Percentiles rank a stretch among this genome's conserved stretches.
Conservation (phyloP, 2,113 vertebrate species). For the Okapia johnstoni region DNA sequence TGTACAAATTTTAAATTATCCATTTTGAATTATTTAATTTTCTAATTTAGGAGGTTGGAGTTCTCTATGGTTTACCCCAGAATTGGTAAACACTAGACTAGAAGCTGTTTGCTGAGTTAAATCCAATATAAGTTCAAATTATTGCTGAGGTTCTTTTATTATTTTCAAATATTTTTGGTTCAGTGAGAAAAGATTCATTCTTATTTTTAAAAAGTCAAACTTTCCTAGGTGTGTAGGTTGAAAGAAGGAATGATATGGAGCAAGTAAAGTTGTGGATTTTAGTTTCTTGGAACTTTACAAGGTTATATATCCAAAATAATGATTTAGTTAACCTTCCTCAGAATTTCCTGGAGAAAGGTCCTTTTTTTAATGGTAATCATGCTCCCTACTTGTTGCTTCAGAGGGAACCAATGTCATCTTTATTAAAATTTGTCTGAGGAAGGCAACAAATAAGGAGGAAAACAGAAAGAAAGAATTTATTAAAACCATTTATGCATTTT, state of each 20-base stretch:
- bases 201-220: not conserved
- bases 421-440: not conserved
- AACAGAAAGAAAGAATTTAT: not conserved
- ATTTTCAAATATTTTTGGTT: not conserved
- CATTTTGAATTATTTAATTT: slow-evolving; percentile 26
- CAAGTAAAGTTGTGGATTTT: not conserved
- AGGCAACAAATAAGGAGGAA: not conserved
- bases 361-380: not conserved
- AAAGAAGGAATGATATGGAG: not conserved
- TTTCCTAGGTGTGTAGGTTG: not conserved
- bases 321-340: not conserved
- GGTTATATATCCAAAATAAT: not conserved
- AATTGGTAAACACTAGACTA: not conserved
- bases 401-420: not conserved
- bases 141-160: not conserved
- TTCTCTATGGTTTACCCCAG: not conserved
- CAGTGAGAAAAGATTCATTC: not conserved
- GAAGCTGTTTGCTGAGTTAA: not conserved
- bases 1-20: not conserved
- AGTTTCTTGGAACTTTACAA: not conserved
- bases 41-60: not conserved
- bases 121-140: not conserved
- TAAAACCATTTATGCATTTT: not conserved
- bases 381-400: not conserved
- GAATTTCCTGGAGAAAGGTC: not conserved